Conservation (phyloP, 2,888 invertebrate species). For the Serripes groenlandicus region DNA sequence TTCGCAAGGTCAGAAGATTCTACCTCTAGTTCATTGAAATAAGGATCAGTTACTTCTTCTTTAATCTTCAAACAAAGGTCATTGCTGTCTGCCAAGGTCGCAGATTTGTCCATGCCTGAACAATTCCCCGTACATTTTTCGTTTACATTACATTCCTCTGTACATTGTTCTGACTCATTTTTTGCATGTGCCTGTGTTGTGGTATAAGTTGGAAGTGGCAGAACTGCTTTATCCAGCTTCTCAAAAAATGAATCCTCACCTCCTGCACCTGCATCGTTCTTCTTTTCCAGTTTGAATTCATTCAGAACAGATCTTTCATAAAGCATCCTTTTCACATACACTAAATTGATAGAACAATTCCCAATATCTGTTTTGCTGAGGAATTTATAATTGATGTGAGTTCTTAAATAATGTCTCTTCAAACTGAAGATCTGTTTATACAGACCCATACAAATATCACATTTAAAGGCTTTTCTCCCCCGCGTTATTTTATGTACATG, state of each 20-base stretch:
- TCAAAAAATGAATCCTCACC: slow-evolving; percentile 3
- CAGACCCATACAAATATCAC: slow-evolving; percentile 87
- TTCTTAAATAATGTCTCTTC: slow-evolving; percentile 87
- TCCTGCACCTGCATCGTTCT: background rate
- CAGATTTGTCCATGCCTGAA: background rate
- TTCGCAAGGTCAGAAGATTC: no score
- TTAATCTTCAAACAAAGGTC: background rate
- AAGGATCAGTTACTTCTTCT: background rate
- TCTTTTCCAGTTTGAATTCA: background rate
- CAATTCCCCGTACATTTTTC: background rate
- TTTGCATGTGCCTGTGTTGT: no score
- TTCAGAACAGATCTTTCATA: slow-evolving; percentile 11
- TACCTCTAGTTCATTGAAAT: background rate
- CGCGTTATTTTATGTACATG: slow-evolving; percentile 57
- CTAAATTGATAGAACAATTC: slow-evolving; percentile 86
- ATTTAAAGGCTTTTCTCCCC: slow-evolving; percentile 87
- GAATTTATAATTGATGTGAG: slow-evolving; percentile 87
- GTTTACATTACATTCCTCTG: background rate
- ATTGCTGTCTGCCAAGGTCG: no score
- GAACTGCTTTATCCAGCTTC: slow-evolving; percentile 7
- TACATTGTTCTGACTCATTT: background rate
- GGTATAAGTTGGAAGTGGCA: no score
- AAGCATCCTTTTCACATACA: slow-evolving; percentile 50
- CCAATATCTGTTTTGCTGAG: slow-evolving; percentile 86
- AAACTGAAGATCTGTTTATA: slow-evolving; percentile 87